Base-by-base conservation (phyloP, 1,140 invertebrate species). In the Araneus ventricosus region DNA sequence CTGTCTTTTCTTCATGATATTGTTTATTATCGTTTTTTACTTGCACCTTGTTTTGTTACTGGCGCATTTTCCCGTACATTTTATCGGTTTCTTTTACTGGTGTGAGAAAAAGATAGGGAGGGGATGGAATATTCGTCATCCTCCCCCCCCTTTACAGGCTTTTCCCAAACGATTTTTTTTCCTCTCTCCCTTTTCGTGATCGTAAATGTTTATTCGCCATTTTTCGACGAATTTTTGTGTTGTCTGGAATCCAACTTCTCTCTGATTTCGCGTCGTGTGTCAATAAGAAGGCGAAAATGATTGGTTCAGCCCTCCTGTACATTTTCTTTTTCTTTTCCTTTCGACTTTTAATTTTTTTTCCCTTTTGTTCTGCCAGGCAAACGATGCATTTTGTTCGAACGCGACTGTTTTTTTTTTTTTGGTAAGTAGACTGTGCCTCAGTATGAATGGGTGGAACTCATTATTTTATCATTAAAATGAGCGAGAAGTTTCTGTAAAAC, bases 151-250 rank as follows among this genome's bases (percentile, higher is more conserved):
- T 67, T 67, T 27, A 67, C 63, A n/a, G 27, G n/a, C 63, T 67
- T 67, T 75, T 30, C 27, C 30, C 70, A 75, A 75, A 75, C 70
- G 70, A 75, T 75, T 75, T 75, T 75, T 61, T 20, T 61, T 22
- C 27, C 84, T 86, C 34, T 59, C 52, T 86, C 52, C 27, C 27
- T 59, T 63, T 61, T 86, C 24, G 70, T 22, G 70, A 52, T 89
- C 88, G 70, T 89, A 89, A 89, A 89, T 89, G 70, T 89, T 89
- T 89, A 89, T 79, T 67, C 27, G 59, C 67, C n/a, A 57, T 52
- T 67, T 63, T 89, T 79, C 67, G 67, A 79, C 67, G 88, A 89
- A 89, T 57, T 57, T 89, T 41, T 89, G 67, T 57, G 63, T n/a
- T 59, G 88, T 79, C 86, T 88, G 86, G 37, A 52, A 52, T 86